A percentile compares a stretch with the other conserved stretches of the same genome.
phyloP scores from a whole-genome alignment of 2,113 vertebrate genomes.

The cattle (Bos taurus) region DNA sequence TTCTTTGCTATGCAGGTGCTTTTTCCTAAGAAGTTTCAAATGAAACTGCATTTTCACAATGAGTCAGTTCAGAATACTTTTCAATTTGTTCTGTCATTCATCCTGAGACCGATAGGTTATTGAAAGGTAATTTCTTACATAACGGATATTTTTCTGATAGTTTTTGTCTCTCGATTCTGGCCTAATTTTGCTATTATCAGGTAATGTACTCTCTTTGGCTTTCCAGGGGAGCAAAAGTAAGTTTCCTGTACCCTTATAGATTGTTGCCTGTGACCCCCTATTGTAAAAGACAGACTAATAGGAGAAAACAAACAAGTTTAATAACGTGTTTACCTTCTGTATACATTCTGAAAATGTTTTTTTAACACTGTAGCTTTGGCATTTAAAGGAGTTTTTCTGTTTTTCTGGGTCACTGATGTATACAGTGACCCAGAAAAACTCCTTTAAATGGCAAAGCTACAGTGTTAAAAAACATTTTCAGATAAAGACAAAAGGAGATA shows the following conservation, averaged over 20 bases:
- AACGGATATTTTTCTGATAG: background rate
- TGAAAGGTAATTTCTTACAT: background rate
- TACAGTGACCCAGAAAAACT: background rate
- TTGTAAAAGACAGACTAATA: background rate
- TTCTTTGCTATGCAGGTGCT: background rate
- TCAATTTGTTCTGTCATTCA: background rate
- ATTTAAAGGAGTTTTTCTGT: too few species aligned
- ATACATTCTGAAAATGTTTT: too few species aligned
- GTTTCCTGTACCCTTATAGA: background rate
- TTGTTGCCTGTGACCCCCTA: background rate
- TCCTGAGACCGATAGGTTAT: background rate
- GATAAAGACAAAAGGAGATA: background rate
- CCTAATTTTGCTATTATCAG: background rate
- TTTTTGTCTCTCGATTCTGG: background rate
- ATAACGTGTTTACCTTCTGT: background rate
- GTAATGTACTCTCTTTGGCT: background rate
- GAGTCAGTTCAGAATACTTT: background rate
- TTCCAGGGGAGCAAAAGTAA: background rate
- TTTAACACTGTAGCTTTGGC: too few species aligned
- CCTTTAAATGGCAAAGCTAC: background rate
- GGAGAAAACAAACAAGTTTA: background rate
- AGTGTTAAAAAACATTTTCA: background rate
- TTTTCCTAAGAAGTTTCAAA: background rate
- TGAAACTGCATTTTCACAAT: background rate
- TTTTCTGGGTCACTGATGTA: background rate